Evolutionary conservation across 2,888 invertebrate genomes (phyloP).

Genomic region (Eupeodes luniger): DNA sequence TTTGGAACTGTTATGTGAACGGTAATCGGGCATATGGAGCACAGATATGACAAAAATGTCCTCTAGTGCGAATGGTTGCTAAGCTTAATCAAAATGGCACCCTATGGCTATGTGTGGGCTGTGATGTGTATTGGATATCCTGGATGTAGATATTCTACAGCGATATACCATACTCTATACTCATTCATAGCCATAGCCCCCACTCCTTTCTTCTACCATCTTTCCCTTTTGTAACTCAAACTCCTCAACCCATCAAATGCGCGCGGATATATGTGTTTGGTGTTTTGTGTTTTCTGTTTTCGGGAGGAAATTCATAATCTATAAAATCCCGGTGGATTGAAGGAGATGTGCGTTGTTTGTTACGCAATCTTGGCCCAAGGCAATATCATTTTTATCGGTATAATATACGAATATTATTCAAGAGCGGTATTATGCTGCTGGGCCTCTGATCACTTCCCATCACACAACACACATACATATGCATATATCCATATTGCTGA

Average conservation of each 20-base stretch:
- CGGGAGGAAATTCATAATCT: constrained; percentile 73
- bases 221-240: neutral
- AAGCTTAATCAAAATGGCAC: constrained; percentile 76
- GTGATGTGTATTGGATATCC: constrained; percentile 74
- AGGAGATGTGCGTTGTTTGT: constrained; percentile 65
- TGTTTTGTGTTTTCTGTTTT: constrained; percentile 49
- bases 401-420: constrained; percentile 59
- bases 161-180: neutral
- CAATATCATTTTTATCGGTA: constrained; percentile 68
- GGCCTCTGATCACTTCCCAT: constrained; percentile 37
- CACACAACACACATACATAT: too few relatives aligned
- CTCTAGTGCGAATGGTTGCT: constrained; percentile 76
- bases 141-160: constrained; percentile 59
- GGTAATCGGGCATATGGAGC: constrained; percentile 84
- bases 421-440: constrained; percentile 40
- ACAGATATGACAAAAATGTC: constrained; percentile 83
- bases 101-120: constrained; percentile 75
- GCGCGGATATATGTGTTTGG: neutral
- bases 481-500: neutral
- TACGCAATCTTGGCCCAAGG: constrained; percentile 69
- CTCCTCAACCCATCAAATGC: neutral
- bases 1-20: constrained; percentile 81
- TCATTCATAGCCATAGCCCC: neutral
- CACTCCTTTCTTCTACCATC: constrained; percentile 12
- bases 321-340: constrained; percentile 74